A percentile compares a stretch with the other conserved stretches of the same genome.
Conservation (phyloP, 2,113 vertebrate genomes). For the Brevimyrus niger region DNA sequence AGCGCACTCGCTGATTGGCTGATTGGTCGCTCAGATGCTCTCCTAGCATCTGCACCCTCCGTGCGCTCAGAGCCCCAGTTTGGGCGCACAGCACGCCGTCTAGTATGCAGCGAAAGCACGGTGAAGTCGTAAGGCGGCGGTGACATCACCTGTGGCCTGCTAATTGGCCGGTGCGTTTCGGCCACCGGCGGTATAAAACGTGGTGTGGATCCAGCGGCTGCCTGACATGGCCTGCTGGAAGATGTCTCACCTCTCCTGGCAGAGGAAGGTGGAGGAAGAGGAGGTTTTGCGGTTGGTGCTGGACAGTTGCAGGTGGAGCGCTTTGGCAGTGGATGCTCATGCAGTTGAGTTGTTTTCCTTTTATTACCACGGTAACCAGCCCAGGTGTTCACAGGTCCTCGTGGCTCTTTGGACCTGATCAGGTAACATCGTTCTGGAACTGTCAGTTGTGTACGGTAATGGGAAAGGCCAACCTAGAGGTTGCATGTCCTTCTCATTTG, state of each 20-base stretch:
- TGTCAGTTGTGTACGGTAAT: neutral
- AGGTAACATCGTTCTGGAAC: neutral
- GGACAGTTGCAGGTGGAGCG: conserved; percentile 37
- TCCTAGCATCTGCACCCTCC: conserved; percentile 32
- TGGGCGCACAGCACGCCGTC: conserved; percentile 1
- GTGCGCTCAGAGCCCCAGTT: conserved; percentile 18
- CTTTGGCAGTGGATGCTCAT: neutral
- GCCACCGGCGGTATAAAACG: conserved; percentile 10
- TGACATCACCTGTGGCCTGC: conserved; percentile 47
- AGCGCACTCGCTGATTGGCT: neutral
- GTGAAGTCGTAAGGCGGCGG: conserved; percentile 24
- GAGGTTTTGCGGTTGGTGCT: conserved; percentile 30
- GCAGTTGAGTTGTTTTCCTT: conserved; percentile 16
- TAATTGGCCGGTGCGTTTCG: conserved; percentile 40
- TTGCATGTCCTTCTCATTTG: neutral
- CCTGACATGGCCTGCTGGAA: neutral
- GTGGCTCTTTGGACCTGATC: neutral
- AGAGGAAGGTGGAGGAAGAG: conserved; percentile 29
- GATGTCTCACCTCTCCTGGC: conserved; percentile 39
- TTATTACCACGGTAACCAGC: neutral
- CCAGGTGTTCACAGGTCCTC: neutral
- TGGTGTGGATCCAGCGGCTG: neutral
- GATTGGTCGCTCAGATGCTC: conserved; percentile 52
- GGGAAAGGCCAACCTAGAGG: neutral
- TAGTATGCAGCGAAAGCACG: neutral